Evolutionary conservation across 1,140 invertebrate genomes (phyloP).

Genomic region (Globodera rostochiensis): DNA sequence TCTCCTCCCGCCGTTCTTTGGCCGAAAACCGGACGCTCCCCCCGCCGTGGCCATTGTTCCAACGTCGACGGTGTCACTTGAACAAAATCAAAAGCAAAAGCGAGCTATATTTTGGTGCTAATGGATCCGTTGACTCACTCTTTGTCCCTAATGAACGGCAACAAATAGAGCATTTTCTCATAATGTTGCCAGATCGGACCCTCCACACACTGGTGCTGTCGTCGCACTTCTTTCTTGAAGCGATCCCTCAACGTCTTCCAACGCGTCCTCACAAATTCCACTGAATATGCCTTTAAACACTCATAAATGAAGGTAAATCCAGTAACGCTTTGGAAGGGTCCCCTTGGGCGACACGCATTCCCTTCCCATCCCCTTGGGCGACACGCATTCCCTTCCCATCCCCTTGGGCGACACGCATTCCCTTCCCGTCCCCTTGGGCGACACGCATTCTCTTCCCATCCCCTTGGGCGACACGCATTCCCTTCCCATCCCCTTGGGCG

Average conservation of each 20-base stretch:
- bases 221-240: conserved; percentile 37
- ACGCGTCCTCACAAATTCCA: conserved; percentile 37
- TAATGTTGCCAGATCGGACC: conserved; percentile 31
- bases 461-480: no score
- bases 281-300: background rate
- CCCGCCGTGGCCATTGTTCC: background rate
- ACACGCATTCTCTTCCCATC: no score
- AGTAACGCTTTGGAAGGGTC: no score
- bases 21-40: background rate
- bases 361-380: no score
- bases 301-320: no score
- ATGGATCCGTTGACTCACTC: background rate
- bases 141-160: conserved; percentile 37
- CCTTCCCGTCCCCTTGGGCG: no score
- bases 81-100: background rate
- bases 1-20: background rate
- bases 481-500: no score
- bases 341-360: no score
- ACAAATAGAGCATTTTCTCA: conserved; percentile 36
- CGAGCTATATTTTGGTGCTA: background rate
- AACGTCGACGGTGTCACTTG: background rate
- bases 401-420: no score
- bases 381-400: no score
- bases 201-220: conserved; percentile 21
- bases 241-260: conserved; percentile 39